Conservation (phyloP, 2,113 vertebrate species). For the Columbina picui region DNA sequence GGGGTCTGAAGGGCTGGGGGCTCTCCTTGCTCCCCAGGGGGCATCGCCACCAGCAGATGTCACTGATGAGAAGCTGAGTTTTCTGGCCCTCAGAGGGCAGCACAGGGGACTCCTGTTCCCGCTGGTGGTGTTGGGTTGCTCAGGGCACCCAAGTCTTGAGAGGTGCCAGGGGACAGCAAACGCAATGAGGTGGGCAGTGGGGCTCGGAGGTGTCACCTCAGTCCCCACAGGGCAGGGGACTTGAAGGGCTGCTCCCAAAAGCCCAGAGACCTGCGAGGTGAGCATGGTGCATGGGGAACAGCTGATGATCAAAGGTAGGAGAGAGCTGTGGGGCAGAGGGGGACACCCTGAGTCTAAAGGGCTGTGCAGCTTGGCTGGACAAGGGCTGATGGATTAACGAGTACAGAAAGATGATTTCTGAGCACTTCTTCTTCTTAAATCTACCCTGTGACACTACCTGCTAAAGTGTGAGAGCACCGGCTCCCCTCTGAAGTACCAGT, state of each 20-base stretch:
- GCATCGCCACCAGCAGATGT: rapidly evolving
- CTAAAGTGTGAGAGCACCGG: background rate
- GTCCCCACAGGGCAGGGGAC: rapidly evolving
- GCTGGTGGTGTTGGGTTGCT: rapidly evolving
- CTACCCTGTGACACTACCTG: background rate
- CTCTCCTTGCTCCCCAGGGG: background rate
- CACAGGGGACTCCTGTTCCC: rapidly evolving
- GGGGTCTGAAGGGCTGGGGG: background rate
- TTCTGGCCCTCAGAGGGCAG: background rate
- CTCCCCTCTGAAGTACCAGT: background rate
- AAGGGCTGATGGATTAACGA: background rate
- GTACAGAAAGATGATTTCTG: background rate
- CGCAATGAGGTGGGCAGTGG: background rate
- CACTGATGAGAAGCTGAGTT: background rate
- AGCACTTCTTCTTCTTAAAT: background rate
- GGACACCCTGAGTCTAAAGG: rapidly evolving
- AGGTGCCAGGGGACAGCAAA: no score
- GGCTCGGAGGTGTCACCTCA: background rate
- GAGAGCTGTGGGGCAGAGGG: background rate
- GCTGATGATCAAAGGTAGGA: background rate
- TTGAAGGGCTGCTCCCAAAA: background rate
- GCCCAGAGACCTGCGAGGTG: background rate
- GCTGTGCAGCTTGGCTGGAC: background rate
- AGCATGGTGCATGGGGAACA: no score
- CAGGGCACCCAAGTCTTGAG: rapidly evolving